Evolutionary conservation across 2,888 invertebrate species (phyloP).

Genomic region (Ichneumoninae sp.): DNA sequence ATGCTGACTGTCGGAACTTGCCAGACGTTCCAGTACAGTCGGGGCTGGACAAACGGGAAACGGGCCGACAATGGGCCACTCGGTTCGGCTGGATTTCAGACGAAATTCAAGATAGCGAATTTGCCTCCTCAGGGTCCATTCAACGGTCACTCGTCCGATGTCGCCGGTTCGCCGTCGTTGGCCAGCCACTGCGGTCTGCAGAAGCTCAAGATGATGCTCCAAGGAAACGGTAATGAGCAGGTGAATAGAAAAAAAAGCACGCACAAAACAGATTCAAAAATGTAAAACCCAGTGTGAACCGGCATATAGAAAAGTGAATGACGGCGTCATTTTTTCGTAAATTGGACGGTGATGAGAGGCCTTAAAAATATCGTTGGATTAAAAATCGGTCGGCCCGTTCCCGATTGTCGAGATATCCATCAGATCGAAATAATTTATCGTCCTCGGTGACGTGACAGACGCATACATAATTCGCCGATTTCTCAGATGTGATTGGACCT

Average conservation of each 20-base stretch:
- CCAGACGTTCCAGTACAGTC: constrained; percentile 92
- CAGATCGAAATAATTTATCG: constrained; percentile 1
- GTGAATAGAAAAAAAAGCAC: constrained; percentile 74
- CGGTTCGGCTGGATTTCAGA: constrained; percentile 21
- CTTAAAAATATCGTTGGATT: not conserved
- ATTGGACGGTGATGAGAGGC: not conserved
- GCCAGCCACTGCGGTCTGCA: constrained; percentile 85
- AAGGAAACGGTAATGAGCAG: constrained; percentile 85
- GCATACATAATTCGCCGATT: constrained; percentile 35
- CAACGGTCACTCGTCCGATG: constrained; percentile 15
- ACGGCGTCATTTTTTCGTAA: not conserved
- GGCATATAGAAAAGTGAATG: not conserved
- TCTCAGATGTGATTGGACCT: constrained; percentile 20
- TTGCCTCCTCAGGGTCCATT: constrained; percentile 28
- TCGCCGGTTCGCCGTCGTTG: constrained; percentile 19
- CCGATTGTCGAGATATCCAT: not conserved
- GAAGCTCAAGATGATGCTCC: constrained; percentile 85
- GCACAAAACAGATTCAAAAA: not conserved
- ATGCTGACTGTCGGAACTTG: constrained; percentile 85
- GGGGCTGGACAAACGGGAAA: constrained; percentile 92
- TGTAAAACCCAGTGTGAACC: constrained; percentile 15
- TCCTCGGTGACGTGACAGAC: constrained; percentile 10
- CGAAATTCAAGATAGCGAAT: constrained; percentile 50
- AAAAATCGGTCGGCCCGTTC: not conserved
- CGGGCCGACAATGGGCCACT: constrained; percentile 76